A percentile compares a stretch with the other conserved stretches of the same genome.
Evolutionary conservation across 2,113 vertebrate species (phyloP).

Genomic region (Emberiza fucata): DNA sequence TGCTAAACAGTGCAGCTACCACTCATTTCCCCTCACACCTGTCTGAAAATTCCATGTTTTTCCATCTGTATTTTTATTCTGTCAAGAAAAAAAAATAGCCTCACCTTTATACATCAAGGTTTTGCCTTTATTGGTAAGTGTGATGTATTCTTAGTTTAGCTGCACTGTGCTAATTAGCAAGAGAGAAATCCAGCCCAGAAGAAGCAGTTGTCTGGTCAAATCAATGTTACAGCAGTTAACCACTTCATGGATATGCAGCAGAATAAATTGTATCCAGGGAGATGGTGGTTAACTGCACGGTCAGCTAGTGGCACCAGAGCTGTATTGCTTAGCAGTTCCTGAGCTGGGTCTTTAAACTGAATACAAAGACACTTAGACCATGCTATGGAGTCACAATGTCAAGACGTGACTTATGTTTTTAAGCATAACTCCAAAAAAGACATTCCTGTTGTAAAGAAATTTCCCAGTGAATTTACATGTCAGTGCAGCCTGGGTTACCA

Average conservation of each 20-base stretch:
- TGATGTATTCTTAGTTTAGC: background rate
- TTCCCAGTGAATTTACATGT: background rate
- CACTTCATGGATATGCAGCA: background rate
- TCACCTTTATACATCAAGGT: background rate
- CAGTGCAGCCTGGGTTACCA: background rate
- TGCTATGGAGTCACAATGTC: background rate
- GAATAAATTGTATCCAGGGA: background rate
- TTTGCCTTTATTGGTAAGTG: background rate
- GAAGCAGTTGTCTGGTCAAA: background rate
- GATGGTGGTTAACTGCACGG: background rate
- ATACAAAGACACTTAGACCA: background rate
- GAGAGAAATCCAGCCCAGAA: background rate
- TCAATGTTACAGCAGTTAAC: background rate
- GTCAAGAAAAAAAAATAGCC: background rate
- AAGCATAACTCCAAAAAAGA: background rate
- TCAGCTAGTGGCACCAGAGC: background rate
- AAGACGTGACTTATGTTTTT: background rate
- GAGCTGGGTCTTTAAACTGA: background rate
- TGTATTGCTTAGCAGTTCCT: background rate
- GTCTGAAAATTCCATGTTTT: slow-evolving; percentile 8
- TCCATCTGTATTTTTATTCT: slow-evolving; percentile 26
- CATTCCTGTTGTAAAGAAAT: background rate
- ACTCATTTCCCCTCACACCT: slow-evolving; percentile 56
- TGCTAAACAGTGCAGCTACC: slow-evolving; percentile 40
- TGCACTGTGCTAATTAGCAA: background rate